phyloP scores from a whole-genome alignment of 2,797 vertebrate species.

The Peromyscus nudipes region DNA sequence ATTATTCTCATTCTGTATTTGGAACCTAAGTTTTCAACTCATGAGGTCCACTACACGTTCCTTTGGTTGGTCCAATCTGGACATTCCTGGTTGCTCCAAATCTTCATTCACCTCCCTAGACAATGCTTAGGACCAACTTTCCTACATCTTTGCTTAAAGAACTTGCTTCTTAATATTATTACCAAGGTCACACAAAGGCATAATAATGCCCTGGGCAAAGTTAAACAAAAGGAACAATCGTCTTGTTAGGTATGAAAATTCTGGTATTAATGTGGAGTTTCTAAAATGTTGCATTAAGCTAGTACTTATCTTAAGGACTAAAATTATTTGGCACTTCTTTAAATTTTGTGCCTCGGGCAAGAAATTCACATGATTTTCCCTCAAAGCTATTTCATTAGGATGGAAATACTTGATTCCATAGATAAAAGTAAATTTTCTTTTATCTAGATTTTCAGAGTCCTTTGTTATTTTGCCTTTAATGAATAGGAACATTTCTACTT shows the following conservation, averaged over 20 bases:
- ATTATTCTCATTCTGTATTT: not conserved
- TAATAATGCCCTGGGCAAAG: not conserved
- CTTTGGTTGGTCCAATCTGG: not conserved
- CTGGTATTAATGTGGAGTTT: not conserved
- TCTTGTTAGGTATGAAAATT: not conserved
- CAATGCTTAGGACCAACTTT: not conserved
- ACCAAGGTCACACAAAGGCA: not conserved
- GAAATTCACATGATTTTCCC: not conserved
- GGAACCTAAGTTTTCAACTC: not conserved
- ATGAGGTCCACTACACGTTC: rapidly evolving
- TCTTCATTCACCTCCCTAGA: not conserved
- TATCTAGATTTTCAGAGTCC: not conserved
- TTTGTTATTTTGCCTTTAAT: not conserved
- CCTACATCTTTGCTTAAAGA: not conserved
- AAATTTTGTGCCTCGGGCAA: not conserved
- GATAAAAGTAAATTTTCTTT: not conserved
- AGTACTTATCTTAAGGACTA: not conserved
- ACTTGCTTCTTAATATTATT: not conserved
- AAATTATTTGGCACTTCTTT: not conserved
- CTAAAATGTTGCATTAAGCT: not conserved
- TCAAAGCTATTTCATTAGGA: not conserved
- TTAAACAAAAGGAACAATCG: not conserved
- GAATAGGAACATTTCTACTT: not conserved
- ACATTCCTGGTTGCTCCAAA: not conserved
- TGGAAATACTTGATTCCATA: not conserved